These are phyloP conservation scores for Ischnus inquisitorius DNA, from an alignment of 2,888 invertebrate species.

Conservation along the genomic window DNA sequence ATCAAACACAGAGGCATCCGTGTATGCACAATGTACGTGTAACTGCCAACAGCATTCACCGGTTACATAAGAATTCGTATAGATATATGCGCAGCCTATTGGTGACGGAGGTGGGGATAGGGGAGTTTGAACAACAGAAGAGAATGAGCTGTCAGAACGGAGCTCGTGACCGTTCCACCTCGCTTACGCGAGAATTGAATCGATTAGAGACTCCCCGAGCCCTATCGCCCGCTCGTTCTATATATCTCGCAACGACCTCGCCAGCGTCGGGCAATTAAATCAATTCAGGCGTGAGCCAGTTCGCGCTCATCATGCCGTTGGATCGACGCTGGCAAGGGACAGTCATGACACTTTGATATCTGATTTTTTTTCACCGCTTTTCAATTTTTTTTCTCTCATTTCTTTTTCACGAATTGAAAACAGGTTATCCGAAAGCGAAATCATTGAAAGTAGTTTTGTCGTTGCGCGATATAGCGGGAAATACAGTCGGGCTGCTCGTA, in stretches of 20 bases:
- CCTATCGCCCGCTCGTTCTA: background rate
- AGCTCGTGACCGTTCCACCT: slow-evolving; percentile 75
- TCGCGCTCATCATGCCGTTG: slow-evolving; percentile 61
- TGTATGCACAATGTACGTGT: too few species aligned
- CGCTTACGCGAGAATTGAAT: slow-evolving; percentile 76
- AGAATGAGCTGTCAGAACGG: slow-evolving; percentile 8
- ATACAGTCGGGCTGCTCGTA: too few species aligned
- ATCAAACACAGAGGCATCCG: too few species aligned
- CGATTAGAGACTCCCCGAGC: slow-evolving; percentile 71
- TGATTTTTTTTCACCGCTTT: too few species aligned
- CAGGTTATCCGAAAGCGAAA: too few species aligned
- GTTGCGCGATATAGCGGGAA: too few species aligned
- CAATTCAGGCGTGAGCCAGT: slow-evolving; percentile 46
- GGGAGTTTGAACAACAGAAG: slow-evolving; percentile 57
- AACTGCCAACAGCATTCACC: too few species aligned
- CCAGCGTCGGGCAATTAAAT: slow-evolving; percentile 47
- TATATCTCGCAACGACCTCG: background rate
- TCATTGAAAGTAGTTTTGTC: too few species aligned
- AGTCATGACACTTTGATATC: slow-evolving; percentile 19
- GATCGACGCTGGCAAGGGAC: slow-evolving; percentile 13
- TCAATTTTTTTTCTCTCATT: too few species aligned
- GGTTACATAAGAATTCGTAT: background rate
- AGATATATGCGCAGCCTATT: slow-evolving; percentile 53
- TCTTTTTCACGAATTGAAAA: too few species aligned
- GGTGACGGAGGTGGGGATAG: slow-evolving; percentile 13